Evolutionary conservation across 2,797 vertebrate genomes (phyloP).

Genomic region (Pangasius mekongensis): DNA sequence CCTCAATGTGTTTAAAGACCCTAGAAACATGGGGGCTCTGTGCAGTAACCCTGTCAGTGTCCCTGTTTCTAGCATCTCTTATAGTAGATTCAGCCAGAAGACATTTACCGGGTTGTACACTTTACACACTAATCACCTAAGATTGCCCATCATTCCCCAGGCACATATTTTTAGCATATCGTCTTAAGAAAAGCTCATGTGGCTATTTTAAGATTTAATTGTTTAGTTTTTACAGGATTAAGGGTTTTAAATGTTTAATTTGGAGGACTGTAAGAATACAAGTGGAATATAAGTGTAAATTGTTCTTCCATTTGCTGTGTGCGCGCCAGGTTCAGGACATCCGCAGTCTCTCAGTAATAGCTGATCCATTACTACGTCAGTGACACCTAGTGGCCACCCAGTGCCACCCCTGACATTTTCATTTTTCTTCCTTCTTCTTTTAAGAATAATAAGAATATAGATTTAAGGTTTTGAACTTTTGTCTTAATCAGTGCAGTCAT

Average conservation of each 20-base stretch:
- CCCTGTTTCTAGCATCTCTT: background rate
- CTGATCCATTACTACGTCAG: conserved; percentile 17
- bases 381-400: conserved; percentile 18
- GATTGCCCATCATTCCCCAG: background rate
- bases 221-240: background rate
- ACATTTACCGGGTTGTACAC: background rate
- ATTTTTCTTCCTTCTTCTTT: background rate
- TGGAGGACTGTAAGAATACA: background rate
- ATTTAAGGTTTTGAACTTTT: conserved; percentile 16
- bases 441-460: background rate
- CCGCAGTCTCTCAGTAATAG: background rate
- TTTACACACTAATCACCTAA: background rate
- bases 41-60: background rate
- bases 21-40: background rate
- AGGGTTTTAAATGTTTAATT: background rate
- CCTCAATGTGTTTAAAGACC: background rate
- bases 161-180: background rate
- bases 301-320: conserved; percentile 5
- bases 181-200: background rate
- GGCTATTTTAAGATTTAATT: background rate
- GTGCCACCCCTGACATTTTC: background rate
- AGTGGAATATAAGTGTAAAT: conserved; percentile 9
- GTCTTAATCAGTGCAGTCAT: background rate
- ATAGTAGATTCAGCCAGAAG: conserved; percentile 13
- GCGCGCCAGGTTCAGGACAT: conserved; percentile 8